Base-by-base conservation (phyloP, 2,797 vertebrate genomes). In the Malurus leucopterus region DNA sequence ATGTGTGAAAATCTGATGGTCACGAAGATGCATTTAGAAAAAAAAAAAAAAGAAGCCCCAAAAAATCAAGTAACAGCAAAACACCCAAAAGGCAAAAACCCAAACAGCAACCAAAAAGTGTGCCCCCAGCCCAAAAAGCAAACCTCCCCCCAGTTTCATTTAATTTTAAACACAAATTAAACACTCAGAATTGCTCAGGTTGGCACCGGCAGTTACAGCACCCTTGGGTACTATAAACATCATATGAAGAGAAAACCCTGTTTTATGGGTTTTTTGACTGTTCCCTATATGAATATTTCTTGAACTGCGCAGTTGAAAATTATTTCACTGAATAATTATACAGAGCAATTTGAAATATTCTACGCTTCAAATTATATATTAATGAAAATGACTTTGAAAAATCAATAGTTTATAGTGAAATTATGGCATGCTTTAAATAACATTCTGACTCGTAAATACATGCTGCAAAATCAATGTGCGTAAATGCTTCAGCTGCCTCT, bases 101-200 rank as follows among this genome's bases (percentile, higher is more conserved):
- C 13, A 26, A 62, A 29, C 14, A 43, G 32, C 12, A 6, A 32
- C 20, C 30, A 40, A 49, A 55, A 76, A 1, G 6, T 30, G 3
- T 1, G 16, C 8, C 32, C 12, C 20, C 5, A 40, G 50, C 10
- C 12, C 9, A 20, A 49, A 73, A 77, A 47, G 7, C 21, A 68
- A 41, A 5, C 4, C 1, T 21, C 3, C 6, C 9, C 1, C 11
- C 2, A 51, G 7, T 24, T 68, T 21, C 0, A 17, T 27, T 13
- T 78, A 55, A 75, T 26, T 69, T 55, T 81, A 72, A 23, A 29
- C 47, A 51, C n/a, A 75, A 55, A 82, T 70, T 36, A 85, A 89
- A 61, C 17, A 16, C 29, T 84, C 27, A 13, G 70, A 84, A 54
- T 74, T 49, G 49, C 26, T 93, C 30, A 26, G 51, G n/a, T 89